Evolutionary conservation across 2,888 invertebrate genomes (phyloP).

Genomic region (Tachina lurida): DNA sequence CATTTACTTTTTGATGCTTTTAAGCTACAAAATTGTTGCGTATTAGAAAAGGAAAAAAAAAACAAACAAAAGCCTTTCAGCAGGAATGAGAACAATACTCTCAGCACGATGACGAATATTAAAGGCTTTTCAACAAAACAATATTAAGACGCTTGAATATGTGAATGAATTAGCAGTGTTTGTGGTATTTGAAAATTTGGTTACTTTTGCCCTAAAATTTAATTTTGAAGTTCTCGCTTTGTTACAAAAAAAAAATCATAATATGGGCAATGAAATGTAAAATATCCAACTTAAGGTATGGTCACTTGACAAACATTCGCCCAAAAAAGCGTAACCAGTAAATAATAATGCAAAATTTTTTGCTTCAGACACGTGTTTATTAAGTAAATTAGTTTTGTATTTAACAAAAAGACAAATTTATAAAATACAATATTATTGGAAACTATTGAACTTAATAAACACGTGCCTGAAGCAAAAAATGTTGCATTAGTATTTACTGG

Average conservation of each 20-base stretch:
- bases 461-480: no score
- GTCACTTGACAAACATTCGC: no score
- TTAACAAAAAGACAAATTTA: no score
- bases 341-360: no score
- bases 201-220: background rate
- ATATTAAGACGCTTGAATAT: no score
- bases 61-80: background rate
- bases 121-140: conserved; percentile 17
- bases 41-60: background rate
- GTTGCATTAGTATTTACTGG: no score
- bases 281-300: background rate
- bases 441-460: no score
- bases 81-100: conserved; percentile 50
- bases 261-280: background rate
- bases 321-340: no score
- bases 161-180: no score
- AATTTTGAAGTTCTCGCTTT: background rate
- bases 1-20: conserved; percentile 17
- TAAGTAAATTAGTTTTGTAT: no score
- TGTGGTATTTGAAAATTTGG: background rate
- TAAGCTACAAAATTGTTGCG: conserved; percentile 6
- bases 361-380: no score
- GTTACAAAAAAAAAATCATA: background rate
- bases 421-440: no score
- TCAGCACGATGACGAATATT: conserved; percentile 54